Evolutionary conservation across 1,140 invertebrate genomes (phyloP), one percentile per base, ranked within the genome.

Genomic region (Steinernema khuongi): DNA sequence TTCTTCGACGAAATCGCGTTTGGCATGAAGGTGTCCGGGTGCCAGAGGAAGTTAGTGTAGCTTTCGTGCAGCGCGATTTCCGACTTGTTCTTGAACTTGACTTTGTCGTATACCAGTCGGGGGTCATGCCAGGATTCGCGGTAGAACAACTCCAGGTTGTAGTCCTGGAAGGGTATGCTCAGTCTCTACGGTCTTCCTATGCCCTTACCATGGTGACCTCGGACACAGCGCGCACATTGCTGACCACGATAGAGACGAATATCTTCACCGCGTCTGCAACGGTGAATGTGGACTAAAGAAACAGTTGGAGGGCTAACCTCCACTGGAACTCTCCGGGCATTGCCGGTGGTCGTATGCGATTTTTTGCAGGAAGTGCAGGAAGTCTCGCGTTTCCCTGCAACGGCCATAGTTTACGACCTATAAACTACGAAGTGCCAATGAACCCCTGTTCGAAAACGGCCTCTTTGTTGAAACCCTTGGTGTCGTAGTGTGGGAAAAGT

Each of bases 311-410:
- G 7, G 26, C 29, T 2, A 70, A 41, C 74, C 73, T 77, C 83
- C 83, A 43, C 80, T 68, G 14, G 79, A 69, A 19, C 67, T 72
- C 11, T 84, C 79, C 4, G 83, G 83, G 60, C 80, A 81, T 75
- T 84, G 83, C 30, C 81, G 2, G 70, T 84, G 83, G 70, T 84
- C 83, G 43, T 84, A 84, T 67, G 80, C 77, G 50, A 84, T 84
- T 44, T 76, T 28, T 19, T 82, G 68, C 19, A 84, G 79, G 73
- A 84, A 84, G n/a, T 77, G 76, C 0, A 84, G 74, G 70, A 84
- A 84, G 67, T 84, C 83, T n/a, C 83, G 67, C 0, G 83, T 84
- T 79, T 84, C 83, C 31, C 82, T 85, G 71, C 68, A 85, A 83
- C 71, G 60, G 14, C 17, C 0, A 36, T 11, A 1, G 17, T 19